A percentile compares a stretch with the other conserved stretches of the same genome.
Evolutionary conservation across 2,888 invertebrate genomes (phyloP).

Genomic region (Pseudeuparius sepicola): DNA sequence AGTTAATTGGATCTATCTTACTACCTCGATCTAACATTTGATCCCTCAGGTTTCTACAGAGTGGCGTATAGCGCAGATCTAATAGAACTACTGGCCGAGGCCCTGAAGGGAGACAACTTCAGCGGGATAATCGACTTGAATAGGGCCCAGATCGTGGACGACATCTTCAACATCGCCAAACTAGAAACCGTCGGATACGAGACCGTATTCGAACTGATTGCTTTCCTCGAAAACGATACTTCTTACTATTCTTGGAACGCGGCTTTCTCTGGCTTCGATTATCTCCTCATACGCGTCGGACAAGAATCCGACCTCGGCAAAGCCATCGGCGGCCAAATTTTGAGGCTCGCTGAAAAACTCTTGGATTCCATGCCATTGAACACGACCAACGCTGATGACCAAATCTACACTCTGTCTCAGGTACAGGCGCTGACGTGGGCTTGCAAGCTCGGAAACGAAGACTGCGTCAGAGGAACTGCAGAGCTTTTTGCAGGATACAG

Average conservation of each 20-base stretch:
- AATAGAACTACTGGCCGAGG: conserved; percentile 49
- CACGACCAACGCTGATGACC: conserved; percentile 19
- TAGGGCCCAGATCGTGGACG: conserved; percentile 68
- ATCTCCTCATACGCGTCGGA: conserved; percentile 21
- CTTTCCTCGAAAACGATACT: conserved; percentile 57
- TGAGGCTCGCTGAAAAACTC: conserved; percentile 9
- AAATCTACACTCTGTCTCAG: conserved; percentile 48
- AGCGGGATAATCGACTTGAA: conserved; percentile 50
- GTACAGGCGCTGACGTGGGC: conserved; percentile 49
- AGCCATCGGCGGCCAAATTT: conserved; percentile 12
- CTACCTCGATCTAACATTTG: too few relatives aligned
- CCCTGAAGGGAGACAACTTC: conserved; percentile 39
- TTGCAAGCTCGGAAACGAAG: conserved; percentile 48
- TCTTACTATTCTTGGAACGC: conserved; percentile 68
- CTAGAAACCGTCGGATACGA: conserved; percentile 43
- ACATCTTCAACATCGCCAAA: conserved; percentile 55
- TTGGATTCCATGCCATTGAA: conserved; percentile 9
- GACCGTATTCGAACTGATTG: conserved; percentile 51
- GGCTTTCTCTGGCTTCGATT: conserved; percentile 36
- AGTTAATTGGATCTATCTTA: too few relatives aligned
- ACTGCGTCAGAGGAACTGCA: conserved; percentile 44
- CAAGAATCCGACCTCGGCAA: conserved; percentile 18
- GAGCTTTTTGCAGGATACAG: conserved; percentile 10
- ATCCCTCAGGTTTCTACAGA: conserved; percentile 52
- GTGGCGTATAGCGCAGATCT: conserved; percentile 52